Evolutionary conservation across 64 coral and sea anemone species (phyloP).

Genomic region (Actinia tenebrosa): DNA sequence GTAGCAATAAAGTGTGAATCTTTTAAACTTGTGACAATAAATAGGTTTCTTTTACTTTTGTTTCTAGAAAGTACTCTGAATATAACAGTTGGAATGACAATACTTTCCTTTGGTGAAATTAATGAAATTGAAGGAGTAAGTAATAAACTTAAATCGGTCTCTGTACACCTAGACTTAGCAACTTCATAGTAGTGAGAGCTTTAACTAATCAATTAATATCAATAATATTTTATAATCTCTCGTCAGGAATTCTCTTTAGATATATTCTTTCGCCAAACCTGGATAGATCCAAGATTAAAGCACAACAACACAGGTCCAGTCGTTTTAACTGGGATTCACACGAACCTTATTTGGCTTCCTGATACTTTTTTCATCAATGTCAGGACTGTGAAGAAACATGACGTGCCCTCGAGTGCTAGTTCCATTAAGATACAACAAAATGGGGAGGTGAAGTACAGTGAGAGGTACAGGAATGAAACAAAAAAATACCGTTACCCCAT

Average conservation of each 20-base stretch:
- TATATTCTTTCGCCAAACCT: constrained; percentile 30
- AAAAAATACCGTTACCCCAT: too few relatives aligned
- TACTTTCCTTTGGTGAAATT: constrained; percentile 33
- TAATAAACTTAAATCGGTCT: not conserved
- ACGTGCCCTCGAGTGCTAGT: constrained; percentile 12
- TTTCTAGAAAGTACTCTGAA: constrained; percentile 13
- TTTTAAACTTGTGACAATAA: too few relatives aligned
- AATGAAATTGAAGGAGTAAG: constrained; percentile 41
- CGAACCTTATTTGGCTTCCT: constrained; percentile 23
- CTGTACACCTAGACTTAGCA: too few relatives aligned
- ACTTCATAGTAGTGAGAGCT: too few relatives aligned
- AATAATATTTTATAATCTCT: not conserved
- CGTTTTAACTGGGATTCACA: not conserved
- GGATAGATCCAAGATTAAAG: constrained; percentile 32
- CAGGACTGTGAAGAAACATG: constrained; percentile 12
- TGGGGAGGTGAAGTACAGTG: constrained; percentile 38
- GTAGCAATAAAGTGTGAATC: too few relatives aligned
- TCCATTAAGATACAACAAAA: constrained; percentile 12
- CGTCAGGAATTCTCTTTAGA: constrained; percentile 38
- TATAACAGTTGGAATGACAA: constrained; percentile 27
- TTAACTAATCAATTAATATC: too few relatives aligned
- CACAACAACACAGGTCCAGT: constrained; percentile 2
- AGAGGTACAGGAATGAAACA: not conserved
- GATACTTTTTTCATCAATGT: constrained; percentile 32
- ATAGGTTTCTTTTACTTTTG: not conserved